Evolutionary conservation across 1,140 invertebrate species (phyloP).

Genomic region (Protaetia brevitarsis): DNA sequence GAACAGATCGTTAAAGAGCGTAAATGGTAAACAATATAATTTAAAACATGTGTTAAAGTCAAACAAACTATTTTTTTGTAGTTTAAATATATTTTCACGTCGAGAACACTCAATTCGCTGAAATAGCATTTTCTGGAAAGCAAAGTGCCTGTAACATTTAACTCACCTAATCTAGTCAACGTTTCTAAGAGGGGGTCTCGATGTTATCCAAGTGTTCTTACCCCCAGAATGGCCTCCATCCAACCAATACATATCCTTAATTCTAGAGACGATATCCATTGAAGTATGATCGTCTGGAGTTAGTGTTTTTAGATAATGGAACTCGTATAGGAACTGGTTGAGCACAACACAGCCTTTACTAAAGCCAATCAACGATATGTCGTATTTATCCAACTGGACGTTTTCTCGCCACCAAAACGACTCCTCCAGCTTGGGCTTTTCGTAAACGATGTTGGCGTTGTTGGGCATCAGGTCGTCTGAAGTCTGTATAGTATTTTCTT

Average conservation of each 20-base stretch:
- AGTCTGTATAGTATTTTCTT: constrained; percentile 16
- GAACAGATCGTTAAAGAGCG: neutral
- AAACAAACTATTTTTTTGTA: no score
- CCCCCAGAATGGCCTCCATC: constrained; percentile 82
- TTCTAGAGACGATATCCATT: constrained; percentile 58
- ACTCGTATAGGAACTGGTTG: constrained; percentile 85
- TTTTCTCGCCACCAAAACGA: constrained; percentile 38
- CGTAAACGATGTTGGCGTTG: constrained; percentile 1
- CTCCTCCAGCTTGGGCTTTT: constrained; percentile 13
- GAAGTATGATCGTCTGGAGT: constrained; percentile 56
- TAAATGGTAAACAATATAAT: neutral
- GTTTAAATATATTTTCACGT: no score
- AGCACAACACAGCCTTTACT: constrained; percentile 91
- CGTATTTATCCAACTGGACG: constrained; percentile 49
- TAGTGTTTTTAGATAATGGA: constrained; percentile 66
- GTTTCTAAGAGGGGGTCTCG: constrained; percentile 66
- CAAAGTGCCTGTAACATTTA: no score
- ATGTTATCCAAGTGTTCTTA: constrained; percentile 82
- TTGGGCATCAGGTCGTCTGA: constrained; percentile 19
- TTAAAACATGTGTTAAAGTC: no score
- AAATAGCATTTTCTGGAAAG: no score
- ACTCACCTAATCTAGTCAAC: constrained; percentile 61
- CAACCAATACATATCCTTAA: constrained; percentile 78
- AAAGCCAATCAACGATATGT: constrained; percentile 73
- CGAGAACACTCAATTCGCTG: no score